Evolutionary conservation across 2,797 vertebrate genomes (phyloP), one percentile per base, ranked within the genome.

Genomic region (Acipenser oxyrinchus): DNA sequence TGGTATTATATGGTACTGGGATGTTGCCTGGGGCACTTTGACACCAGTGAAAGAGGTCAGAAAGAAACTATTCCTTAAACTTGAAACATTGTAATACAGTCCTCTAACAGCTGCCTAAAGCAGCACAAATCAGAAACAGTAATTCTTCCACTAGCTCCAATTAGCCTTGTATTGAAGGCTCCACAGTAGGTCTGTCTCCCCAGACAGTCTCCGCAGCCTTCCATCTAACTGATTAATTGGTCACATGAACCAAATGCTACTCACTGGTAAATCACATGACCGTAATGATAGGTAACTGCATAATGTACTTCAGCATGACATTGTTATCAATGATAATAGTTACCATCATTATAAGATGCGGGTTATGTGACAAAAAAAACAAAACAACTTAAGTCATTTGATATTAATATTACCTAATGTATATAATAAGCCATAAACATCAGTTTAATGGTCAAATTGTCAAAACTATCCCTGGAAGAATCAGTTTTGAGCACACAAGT

Each of bases 21-120:
- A 23, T 60, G 62, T 48, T 58, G 55, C 68, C 18, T 52, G 12
- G 59, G 58, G 11, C 50, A 48, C 12, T 48, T 48, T 10, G 48
- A 52, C 48, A 49, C 37, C 62, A 67, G 74, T 71, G 70, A 55
- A 70, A 70, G 57, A 67, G 65, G 79, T 86, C 83, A 82, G 84
- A 86, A 79, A 78, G 67, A 78, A 79, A 78, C 81, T 58, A 11
- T 10, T 13, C 55, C 74, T 66, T 69, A 53, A 72, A 72, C 74
- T 62, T 68, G 74, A 52, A 67, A 59, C 81, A 78, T 82, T 82
- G 76, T 37, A 84, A 85, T 86, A 73, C 23, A 6, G 72, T 61
- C 60, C 23, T 37, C 49, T 55, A 79, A 80, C 83, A 82, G 82
- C 83, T 86, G 83, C 79, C 48, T 18, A 79, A 77, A 77, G 76